These are phyloP conservation scores for Stenichneumon culpator DNA, from an alignment of 2,888 invertebrate species.

Conservation along the genomic window DNA sequence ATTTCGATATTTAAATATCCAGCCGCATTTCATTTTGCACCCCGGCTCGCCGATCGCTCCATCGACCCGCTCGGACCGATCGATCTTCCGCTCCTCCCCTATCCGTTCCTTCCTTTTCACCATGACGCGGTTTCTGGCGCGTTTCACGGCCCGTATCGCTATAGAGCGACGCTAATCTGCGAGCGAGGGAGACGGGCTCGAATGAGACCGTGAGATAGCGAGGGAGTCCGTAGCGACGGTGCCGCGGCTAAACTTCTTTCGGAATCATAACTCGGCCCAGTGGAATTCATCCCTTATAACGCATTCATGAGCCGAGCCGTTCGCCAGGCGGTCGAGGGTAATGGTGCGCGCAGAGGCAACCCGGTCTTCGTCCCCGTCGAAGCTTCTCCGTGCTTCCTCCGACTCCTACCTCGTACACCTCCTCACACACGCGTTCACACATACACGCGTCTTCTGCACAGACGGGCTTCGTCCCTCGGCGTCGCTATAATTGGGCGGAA, in stretches of 20 bases:
- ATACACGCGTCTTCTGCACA: not conserved
- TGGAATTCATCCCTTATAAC: constrained; percentile 69
- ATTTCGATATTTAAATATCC: constrained; percentile 40
- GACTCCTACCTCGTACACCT: not conserved
- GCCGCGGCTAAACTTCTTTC: constrained; percentile 52
- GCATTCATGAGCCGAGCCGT: constrained; percentile 68
- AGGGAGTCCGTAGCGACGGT: not conserved
- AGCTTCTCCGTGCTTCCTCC: constrained; percentile 4
- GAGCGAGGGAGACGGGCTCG: not conserved
- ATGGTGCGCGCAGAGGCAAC: constrained; percentile 55
- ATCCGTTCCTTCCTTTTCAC: not conserved
- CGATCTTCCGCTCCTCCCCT: constrained; percentile 33
- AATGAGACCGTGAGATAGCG: not conserved
- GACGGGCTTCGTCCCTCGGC: constrained; percentile 59
- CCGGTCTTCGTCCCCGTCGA: constrained; percentile 23
- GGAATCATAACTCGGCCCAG: constrained; percentile 66
- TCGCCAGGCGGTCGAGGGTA: constrained; percentile 64
- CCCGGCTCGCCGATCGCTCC: constrained; percentile 15
- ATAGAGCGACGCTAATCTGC: not conserved
- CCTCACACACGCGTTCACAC: not conserved
- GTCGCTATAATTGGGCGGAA: constrained; percentile 73
- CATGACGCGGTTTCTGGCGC: not conserved
- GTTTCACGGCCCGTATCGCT: not conserved
- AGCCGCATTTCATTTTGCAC: constrained; percentile 34
- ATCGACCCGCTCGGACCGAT: constrained; percentile 31